phyloP scores from a whole-genome alignment of 2,113 vertebrate species.

The Microcebus ravelobensis region DNA sequence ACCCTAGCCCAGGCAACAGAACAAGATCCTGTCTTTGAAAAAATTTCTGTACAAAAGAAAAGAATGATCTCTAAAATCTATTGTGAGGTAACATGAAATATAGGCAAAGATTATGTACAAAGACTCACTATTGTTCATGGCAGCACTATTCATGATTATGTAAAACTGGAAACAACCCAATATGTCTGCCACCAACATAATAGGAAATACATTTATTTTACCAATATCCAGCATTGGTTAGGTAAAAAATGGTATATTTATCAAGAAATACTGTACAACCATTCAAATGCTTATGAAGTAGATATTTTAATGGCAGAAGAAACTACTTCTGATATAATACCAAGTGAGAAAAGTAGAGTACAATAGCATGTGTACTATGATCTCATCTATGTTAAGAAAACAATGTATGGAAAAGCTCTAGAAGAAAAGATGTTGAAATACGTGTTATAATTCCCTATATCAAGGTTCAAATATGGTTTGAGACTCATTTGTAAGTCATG shows the following conservation, averaged over 20 bases:
- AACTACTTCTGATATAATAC: background rate
- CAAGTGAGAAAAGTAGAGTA: conserved; percentile 19
- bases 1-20: background rate
- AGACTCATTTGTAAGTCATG: background rate
- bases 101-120: background rate
- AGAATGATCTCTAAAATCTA: background rate
- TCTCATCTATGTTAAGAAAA: background rate
- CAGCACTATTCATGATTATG: background rate
- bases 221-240: background rate
- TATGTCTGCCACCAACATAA: too few species aligned
- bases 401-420: background rate
- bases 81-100: background rate
- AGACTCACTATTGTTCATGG: background rate
- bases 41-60: too few species aligned
- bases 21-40: background rate
- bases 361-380: background rate
- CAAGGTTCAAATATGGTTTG: background rate
- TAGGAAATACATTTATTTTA: too few species aligned
- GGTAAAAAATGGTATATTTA: background rate
- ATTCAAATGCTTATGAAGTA: conserved; percentile 2
- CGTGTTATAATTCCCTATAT: background rate
- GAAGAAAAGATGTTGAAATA: conserved; percentile 8
- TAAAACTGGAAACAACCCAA: background rate
- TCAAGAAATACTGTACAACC: background rate
- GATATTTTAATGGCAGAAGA: background rate